Evolutionary conservation across 2,888 invertebrate species (phyloP).

Genomic region (Ischnus inquisitorius): DNA sequence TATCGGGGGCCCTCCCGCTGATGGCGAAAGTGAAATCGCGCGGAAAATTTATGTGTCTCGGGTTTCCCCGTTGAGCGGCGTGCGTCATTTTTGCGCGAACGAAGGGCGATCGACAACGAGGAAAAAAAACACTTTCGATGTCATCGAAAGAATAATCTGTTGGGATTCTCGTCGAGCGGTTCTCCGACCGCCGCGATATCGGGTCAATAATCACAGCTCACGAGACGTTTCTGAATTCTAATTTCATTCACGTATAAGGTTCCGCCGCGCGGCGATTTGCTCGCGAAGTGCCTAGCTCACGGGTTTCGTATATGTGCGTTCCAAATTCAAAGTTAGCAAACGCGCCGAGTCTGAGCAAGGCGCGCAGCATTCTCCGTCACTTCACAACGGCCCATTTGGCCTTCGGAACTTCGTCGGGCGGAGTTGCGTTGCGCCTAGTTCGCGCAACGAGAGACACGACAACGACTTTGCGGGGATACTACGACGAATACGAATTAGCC

Average conservation of each 20-base stretch:
- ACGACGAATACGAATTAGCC: conserved; percentile 22
- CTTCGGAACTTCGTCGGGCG: neutral
- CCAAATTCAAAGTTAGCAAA: conserved; percentile 56
- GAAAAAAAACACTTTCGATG: too few relatives aligned
- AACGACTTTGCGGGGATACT: conserved; percentile 12
- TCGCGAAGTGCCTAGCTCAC: conserved; percentile 20
- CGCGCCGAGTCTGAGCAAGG: conserved; percentile 25
- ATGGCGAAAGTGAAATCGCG: conserved; percentile 78
- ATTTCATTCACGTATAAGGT: conserved; percentile 62
- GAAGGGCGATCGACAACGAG: neutral
- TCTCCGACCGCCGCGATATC: neutral
- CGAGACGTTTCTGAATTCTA: conserved; percentile 63
- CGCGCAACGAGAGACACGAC: neutral
- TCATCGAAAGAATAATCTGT: neutral
- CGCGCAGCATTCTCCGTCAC: conserved; percentile 11
- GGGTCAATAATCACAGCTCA: conserved; percentile 19
- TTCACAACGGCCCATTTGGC: neutral
- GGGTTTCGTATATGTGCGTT: conserved; percentile 52
- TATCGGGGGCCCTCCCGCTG: conserved; percentile 1
- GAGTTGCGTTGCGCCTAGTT: neutral
- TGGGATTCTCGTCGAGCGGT: too few relatives aligned
- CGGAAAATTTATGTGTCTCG: conserved; percentile 70
- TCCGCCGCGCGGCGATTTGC: conserved; percentile 18
- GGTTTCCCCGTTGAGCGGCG: conserved; percentile 13
- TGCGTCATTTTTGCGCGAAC: conserved; percentile 4